Percentiles rank a stretch among this genome's conserved stretches.
These are phyloP conservation scores for Teleogryllus oceanicus DNA, from an alignment of 2,888 invertebrate species.

Conservation along the genomic window DNA sequence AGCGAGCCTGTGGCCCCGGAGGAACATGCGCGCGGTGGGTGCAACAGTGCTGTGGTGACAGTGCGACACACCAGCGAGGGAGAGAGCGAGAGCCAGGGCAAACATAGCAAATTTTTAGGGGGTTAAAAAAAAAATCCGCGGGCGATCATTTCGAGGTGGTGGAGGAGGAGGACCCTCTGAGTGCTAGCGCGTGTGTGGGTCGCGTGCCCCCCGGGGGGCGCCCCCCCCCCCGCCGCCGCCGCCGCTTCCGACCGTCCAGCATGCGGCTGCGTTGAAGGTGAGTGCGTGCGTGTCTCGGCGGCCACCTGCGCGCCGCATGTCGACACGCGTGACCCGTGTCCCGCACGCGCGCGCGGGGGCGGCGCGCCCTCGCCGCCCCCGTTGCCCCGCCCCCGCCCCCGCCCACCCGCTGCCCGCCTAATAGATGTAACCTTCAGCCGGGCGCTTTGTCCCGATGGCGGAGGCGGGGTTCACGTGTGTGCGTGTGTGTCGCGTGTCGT, in stretches of 20 bases:
- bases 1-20: not conserved
- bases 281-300: not conserved
- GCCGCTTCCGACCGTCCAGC: not conserved
- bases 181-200: not conserved
- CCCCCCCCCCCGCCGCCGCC: not conserved
- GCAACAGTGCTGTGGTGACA: not conserved
- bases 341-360: too few relatives aligned
- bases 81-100: not conserved
- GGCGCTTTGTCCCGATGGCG: not conserved
- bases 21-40: too few relatives aligned
- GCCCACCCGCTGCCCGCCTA: not conserved
- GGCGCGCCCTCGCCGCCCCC: too few relatives aligned
- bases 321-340: not conserved
- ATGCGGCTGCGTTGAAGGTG: slow-evolving; percentile 3
- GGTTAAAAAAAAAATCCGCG: too few relatives aligned
- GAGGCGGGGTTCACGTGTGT: not conserved
- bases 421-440: not conserved
- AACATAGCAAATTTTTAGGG: too few relatives aligned
- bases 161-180: not conserved
- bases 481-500: not conserved
- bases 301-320: not conserved
- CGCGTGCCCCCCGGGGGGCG: not conserved
- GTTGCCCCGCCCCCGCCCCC: not conserved
- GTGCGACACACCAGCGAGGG: not conserved
- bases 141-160: too few relatives aligned